Base-by-base conservation (phyloP, 2,797 vertebrate species). In the Alcedo quadribrachys region DNA sequence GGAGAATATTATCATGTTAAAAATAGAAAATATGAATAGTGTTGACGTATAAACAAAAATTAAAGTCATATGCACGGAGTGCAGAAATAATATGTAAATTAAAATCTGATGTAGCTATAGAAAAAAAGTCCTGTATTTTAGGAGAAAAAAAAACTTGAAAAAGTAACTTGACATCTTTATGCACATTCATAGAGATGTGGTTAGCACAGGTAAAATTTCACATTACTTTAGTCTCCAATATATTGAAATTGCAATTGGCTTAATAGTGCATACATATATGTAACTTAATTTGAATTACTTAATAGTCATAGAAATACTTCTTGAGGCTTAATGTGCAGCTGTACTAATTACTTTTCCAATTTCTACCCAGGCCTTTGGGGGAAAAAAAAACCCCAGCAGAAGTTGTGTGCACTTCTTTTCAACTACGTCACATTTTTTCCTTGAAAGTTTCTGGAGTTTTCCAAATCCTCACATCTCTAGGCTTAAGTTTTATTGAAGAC, bases 11-110 rank as follows among this genome's bases (percentile, higher is more conserved):
- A 73, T 13, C 42, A 61, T 1, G 40, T 46, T 95, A 95, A 95
- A 95, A 94, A 95, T 82, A 95, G 94, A 93, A 90, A 61, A 18
- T 53, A 94, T 82, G 42, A 94, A 90, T 95, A 94, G 32, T 62
- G 61, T 75, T 90, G 83, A 88, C 0, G 0, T 45, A 48, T 54
- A 89, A 95, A 93, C 90, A 91, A 74, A 81, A 91, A 74, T 46
- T 28, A 74, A 93, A 69, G 32, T 28, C 88, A 85, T 89, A 93
- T 28, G 65, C 83, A 94, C 3, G 50, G 53, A 76, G 33, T 0
- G 0, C 22, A 80, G 68, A 70, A 94, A 40, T 35, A 92, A 68
- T 42, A 82, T 75, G 71, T 5, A 94, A 95, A 93, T 82, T 25
- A 80, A 79, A 30, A 75, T 37, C 42, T 74, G 85, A 87, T 8